These are phyloP conservation scores for Drosophila seguyi DNA, from an alignment of 1,140 invertebrate genomes.

Conservation along the genomic window DNA sequence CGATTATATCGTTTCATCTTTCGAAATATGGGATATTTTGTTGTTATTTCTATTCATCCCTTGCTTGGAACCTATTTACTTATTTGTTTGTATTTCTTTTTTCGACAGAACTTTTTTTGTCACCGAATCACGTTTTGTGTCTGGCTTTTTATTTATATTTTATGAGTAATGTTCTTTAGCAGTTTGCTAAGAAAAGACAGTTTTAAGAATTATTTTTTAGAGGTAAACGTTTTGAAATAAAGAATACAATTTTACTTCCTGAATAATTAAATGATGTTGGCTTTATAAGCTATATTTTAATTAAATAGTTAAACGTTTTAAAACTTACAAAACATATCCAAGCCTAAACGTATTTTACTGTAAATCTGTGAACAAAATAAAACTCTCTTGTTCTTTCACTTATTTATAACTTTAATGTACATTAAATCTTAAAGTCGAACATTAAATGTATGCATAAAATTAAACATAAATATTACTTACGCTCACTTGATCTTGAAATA, in stretches of 20 bases:
- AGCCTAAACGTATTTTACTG: neutral
- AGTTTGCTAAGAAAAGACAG: neutral
- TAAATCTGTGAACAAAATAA: no score
- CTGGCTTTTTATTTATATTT: slow-evolving; percentile 1
- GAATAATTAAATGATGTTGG: neutral
- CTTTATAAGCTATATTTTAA: neutral
- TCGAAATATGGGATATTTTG: slow-evolving; percentile 35
- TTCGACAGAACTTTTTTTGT: slow-evolving; percentile 27
- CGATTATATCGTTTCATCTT: slow-evolving; percentile 58
- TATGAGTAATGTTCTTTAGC: neutral
- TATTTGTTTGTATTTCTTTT: slow-evolving; percentile 46
- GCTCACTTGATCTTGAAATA: neutral
- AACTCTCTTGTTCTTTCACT: no score
- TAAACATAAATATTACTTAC: neutral
- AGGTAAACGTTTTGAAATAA: slow-evolving; percentile 17
- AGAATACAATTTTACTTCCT: slow-evolving; percentile 15
- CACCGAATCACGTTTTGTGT: slow-evolving; percentile 35
- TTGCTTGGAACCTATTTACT: slow-evolving; percentile 39
- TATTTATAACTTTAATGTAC: neutral
- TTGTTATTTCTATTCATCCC: slow-evolving; percentile 23
- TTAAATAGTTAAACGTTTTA: neutral
- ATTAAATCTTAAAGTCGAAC: neutral
- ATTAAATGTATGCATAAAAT: neutral
- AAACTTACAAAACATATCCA: neutral
- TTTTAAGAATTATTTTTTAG: slow-evolving; percentile 25